phyloP scores from a whole-genome alignment of 2,888 invertebrate genomes.

The Agrilus biguttatus region DNA sequence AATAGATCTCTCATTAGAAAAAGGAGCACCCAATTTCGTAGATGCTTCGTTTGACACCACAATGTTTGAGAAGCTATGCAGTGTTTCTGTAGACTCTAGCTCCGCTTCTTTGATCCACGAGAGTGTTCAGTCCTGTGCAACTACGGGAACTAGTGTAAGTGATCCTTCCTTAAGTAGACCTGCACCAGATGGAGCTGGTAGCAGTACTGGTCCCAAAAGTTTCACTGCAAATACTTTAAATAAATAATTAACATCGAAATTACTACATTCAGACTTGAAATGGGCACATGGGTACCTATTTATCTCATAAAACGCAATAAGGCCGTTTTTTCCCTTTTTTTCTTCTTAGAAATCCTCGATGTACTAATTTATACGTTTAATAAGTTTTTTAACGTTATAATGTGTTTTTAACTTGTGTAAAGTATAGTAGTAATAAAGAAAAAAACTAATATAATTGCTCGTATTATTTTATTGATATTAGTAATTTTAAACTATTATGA shows the following conservation, averaged over 20 bases:
- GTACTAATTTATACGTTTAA: too few species aligned
- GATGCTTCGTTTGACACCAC: slow-evolving; percentile 24
- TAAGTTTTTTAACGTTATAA: too few species aligned
- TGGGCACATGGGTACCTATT: too few species aligned
- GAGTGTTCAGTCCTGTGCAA: slow-evolving; percentile 3
- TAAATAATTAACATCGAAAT: too few species aligned
- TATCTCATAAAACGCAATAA: too few species aligned
- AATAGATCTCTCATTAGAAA: too few species aligned
- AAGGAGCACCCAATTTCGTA: slow-evolving; percentile 1
- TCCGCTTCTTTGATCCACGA: slow-evolving; percentile 1
- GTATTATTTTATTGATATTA: too few species aligned
- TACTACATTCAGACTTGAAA: too few species aligned
- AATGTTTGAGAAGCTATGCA: slow-evolving; percentile 22
- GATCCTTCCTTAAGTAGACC: slow-evolving; percentile 9
- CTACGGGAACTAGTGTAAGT: slow-evolving; percentile 9
- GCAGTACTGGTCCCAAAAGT: slow-evolving; percentile 5
- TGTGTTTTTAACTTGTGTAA: too few species aligned
- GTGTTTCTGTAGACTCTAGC: slow-evolving; percentile 6
- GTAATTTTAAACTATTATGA: background rate
- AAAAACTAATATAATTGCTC: too few species aligned
- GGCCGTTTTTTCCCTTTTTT: background rate
- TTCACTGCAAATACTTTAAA: background rate
- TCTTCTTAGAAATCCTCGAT: too few species aligned
- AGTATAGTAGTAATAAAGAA: too few species aligned
- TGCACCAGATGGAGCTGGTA: slow-evolving; percentile 17